Conservation (phyloP, 2,888 invertebrate species). For the Eurois occulta region DNA sequence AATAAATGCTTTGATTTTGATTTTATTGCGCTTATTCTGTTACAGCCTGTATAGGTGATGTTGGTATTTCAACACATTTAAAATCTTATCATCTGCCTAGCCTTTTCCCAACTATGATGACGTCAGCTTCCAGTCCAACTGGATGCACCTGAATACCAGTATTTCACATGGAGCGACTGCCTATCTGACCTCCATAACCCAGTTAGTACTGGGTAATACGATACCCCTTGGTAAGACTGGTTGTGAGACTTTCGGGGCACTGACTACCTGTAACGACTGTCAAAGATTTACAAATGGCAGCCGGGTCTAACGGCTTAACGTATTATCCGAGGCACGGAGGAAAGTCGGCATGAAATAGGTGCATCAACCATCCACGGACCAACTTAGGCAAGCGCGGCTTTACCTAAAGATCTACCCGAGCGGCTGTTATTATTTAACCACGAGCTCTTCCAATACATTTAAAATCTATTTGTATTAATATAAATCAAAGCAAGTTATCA, state of each 20-base stretch:
- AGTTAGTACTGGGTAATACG: neutral
- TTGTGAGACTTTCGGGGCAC: neutral
- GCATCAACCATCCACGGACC: neutral
- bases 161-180: neutral
- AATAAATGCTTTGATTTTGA: too few relatives aligned
- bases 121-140: neutral
- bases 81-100: neutral
- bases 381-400: neutral
- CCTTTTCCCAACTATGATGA: neutral
- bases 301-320: neutral
- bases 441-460: neutral
- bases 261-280: neutral
- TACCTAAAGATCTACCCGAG: neutral
- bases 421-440: neutral
- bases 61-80: too few relatives aligned
- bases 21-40: too few relatives aligned
- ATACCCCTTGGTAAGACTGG: neutral
- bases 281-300: neutral
- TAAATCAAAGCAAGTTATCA: slow-evolving; percentile 8
- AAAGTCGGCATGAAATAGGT: neutral
- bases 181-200: neutral
- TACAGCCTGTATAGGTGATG: too few relatives aligned
- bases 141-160: neutral
- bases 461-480: neutral
- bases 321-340: neutral